These are phyloP conservation scores for Esox masquinongy DNA, from an alignment of 2,797 vertebrate genomes.

Conservation along the genomic window DNA sequence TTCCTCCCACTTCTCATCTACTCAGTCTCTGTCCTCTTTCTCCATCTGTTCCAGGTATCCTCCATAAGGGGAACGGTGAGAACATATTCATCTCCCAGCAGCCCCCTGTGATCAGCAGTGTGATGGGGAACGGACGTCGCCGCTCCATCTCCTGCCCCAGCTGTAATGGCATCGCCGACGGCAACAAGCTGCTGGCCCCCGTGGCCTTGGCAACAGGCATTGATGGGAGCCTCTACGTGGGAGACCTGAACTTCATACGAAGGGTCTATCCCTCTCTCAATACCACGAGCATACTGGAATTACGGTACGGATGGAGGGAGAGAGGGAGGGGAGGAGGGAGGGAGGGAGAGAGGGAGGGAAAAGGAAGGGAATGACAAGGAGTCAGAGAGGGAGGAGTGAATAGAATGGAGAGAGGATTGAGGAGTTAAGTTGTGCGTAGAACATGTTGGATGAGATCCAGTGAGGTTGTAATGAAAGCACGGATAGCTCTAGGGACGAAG, in stretches of 20 bases:
- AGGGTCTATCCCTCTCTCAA: conserved; percentile 96
- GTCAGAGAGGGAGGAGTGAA: too few species aligned
- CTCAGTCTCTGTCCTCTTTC: background rate
- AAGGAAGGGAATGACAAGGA: background rate
- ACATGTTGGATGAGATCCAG: conserved; percentile 25
- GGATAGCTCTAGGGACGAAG: conserved; percentile 16
- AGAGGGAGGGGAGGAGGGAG: background rate
- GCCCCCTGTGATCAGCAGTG: conserved; percentile 93
- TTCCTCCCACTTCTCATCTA: background rate
- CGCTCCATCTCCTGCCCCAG: conserved; percentile 98
- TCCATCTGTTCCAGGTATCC: conserved; percentile 79
- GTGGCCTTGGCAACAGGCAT: conserved; percentile 93
- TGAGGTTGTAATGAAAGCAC: conserved; percentile 25
- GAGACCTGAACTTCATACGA: conserved; percentile 97
- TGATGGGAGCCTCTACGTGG: conserved; percentile 96
- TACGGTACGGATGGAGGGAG: conserved; percentile 79
- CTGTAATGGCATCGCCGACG: conserved; percentile 96
- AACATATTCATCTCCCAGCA: conserved; percentile 97
- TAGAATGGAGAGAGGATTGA: background rate
- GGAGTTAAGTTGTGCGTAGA: conserved; percentile 33
- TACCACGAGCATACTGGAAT: conserved; percentile 94
- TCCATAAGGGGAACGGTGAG: conserved; percentile 98
- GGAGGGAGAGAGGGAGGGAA: background rate
- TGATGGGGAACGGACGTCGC: conserved; percentile 96
- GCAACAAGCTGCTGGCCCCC: conserved; percentile 96